Evolutionary conservation across 2,113 vertebrate species (phyloP).

Genomic region (Thalassarche chlororhynchos): DNA sequence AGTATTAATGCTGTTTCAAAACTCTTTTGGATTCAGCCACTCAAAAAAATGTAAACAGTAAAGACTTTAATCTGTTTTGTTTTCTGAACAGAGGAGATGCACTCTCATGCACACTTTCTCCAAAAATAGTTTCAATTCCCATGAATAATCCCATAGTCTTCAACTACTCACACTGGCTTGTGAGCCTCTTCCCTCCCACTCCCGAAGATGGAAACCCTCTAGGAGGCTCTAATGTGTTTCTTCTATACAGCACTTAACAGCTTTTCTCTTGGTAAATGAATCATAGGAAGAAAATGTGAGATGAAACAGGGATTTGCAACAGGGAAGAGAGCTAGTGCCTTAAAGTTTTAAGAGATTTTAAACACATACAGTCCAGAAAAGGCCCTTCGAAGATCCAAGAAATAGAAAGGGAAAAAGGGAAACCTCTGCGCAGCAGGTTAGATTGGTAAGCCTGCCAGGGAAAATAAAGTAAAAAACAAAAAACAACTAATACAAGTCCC

Average conservation of each 20-base stretch:
- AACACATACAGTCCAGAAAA: background rate
- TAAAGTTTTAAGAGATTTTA: slow-evolving; percentile 23
- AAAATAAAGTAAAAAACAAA: background rate
- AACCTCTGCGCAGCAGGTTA: background rate
- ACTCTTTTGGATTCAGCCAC: background rate
- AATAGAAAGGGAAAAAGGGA: background rate
- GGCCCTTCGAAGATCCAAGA: background rate
- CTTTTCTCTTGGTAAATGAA: slow-evolving; percentile 48
- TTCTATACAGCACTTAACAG: slow-evolving; percentile 15
- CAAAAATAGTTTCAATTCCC: background rate
- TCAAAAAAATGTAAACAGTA: background rate
- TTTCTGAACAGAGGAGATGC: background rate
- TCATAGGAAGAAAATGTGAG: slow-evolving; percentile 27
- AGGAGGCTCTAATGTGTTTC: background rate
- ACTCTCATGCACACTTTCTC: background rate
- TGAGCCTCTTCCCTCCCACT: background rate
- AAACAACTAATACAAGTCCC: background rate
- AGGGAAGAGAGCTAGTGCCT: background rate
- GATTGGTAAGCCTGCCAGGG: background rate
- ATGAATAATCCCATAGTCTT: background rate
- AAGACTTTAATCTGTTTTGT: background rate
- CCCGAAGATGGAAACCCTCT: background rate
- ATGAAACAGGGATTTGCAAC: background rate
- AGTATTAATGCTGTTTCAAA: background rate
- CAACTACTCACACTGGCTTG: background rate